Evolutionary conservation across 2,113 vertebrate genomes (phyloP), one percentile per base, ranked within the genome.

Genomic region (Tretioscincus oriximinensis): DNA sequence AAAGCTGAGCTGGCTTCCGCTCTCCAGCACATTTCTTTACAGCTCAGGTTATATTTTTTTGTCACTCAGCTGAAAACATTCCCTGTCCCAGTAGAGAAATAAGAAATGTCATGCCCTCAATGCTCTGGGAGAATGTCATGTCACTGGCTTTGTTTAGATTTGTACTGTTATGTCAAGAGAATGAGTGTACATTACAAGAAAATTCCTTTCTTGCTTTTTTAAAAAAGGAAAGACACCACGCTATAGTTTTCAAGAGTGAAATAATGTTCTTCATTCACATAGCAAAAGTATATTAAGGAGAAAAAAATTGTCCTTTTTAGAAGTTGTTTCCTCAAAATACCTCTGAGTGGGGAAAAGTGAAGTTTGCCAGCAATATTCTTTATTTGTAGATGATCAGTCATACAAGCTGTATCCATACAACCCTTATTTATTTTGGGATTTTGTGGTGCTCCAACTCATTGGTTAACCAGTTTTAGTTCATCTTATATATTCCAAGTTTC

Each of bases 11-110:
- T 69, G 41, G 35, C 76, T 81, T 70, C 73, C 51, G 41, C 65
- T 76, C 80, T 69, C 80, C 22, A 28, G 51, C 35, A 29, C 47
- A 28, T 82, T 82, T 76, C 73, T 49, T 70, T 12, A 31, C 65
- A 82, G 80, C 67, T 76, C 80, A 63, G 80, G n/a, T 76, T 82
- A 73, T 76, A 28, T 70, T 82, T 76, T 76, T 70, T 21, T 70
- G 66, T 29, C 63, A 28, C 76, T 69, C n/a, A 21, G 73, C 74
- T 82, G 54, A 82, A 70, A 70, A n/a, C 35, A 61, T 76, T 66
- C 73, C 66, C 21, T 69, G 65, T 81, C 66, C 4, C 49, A 35
- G 61, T 76, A 69, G 73, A 69, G 35, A 61, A 82, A 82, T 63
- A 69, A 61, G 73, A 81, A 81, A 76, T 68, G 73, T 60, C 80